phyloP scores from a whole-genome alignment of 2,113 vertebrate species.

The Ceratotherium simum region DNA sequence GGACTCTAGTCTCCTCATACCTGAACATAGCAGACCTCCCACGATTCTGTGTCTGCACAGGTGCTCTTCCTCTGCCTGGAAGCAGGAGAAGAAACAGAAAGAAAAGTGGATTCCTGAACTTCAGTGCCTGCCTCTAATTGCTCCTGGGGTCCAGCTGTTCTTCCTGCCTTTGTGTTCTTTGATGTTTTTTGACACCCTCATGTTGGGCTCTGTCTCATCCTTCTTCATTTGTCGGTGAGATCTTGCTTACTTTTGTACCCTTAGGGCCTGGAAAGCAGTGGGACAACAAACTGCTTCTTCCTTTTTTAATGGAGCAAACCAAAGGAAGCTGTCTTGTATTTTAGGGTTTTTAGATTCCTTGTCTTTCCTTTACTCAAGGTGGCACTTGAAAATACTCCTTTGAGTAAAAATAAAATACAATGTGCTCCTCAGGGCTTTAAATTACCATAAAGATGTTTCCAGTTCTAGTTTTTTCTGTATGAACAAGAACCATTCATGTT shows the following conservation, averaged over 20 bases:
- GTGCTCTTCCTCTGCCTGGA: neutral
- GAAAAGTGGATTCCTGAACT: neutral
- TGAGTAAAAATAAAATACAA: slow-evolving; percentile 25
- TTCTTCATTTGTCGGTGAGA: neutral
- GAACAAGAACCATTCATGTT: neutral
- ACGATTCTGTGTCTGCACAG: neutral
- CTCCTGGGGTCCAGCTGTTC: neutral
- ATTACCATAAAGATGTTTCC: neutral
- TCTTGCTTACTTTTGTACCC: neutral
- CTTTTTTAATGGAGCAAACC: neutral
- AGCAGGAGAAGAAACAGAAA: neutral
- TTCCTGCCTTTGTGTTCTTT: neutral
- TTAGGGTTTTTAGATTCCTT: neutral
- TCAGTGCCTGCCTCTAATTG: too few relatives aligned
- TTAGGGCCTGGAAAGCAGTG: neutral
- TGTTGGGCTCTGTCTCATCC: neutral
- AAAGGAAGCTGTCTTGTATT: neutral
- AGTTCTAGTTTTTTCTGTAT: neutral
- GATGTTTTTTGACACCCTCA: neutral
- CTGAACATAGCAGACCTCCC: neutral
- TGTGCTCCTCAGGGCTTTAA: neutral
- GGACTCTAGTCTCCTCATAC: neutral
- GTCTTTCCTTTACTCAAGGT: neutral
- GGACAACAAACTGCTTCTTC: neutral
- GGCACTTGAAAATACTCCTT: neutral